Evolutionary conservation across 1,140 invertebrate genomes (phyloP), one percentile per base, ranked within the genome.

Genomic region (Cotesia glomerata): DNA sequence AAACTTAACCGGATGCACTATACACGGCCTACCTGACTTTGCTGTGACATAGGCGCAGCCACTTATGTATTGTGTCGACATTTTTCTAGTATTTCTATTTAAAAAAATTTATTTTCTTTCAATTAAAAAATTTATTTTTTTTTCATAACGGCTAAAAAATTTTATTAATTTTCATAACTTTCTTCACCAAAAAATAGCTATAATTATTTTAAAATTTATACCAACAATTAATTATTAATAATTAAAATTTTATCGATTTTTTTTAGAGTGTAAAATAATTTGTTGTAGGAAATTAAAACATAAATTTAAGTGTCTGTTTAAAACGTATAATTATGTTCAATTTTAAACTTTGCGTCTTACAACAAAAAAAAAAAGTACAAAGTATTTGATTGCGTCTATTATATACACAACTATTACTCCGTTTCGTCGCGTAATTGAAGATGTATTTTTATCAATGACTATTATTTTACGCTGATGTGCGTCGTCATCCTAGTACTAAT

Each of bases 1-100:
- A 78, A 75, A 80, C 75, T 76, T 65, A 81, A 82, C 80, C 80
- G 80, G 81, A 82, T 82, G 68, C 68, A 80, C 77, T 72, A 71
- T 56, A 80, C 77, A 26, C 73, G 71, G 73, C 63, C 70, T 71
- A 76, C 74, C 77, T 81, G 76, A 76, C 72, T 79, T 78, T 78
- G 77, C 79, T 80, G 70, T 76, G 73, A 77, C 81, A 79, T 77
- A 77, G 77, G 81, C 80, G 77, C 71, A 78, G 75, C 49, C 14
- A 34, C 34, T 58, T 39, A 61, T 58, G 11, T 35, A 9, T 49
- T 54, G n/a, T 16, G 26, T 26, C 2, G 11, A 56, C 35, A 72
- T 73, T 65, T 74, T 64, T 69, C 65, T 54, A 32, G n/a, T 39
- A 14, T 39, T 13, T 16, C 49, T 39, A 34, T 52, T 63, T n/a